These are phyloP conservation scores for Mellivora capensis DNA, from an alignment of 2,113 vertebrate species.

Conservation along the genomic window DNA sequence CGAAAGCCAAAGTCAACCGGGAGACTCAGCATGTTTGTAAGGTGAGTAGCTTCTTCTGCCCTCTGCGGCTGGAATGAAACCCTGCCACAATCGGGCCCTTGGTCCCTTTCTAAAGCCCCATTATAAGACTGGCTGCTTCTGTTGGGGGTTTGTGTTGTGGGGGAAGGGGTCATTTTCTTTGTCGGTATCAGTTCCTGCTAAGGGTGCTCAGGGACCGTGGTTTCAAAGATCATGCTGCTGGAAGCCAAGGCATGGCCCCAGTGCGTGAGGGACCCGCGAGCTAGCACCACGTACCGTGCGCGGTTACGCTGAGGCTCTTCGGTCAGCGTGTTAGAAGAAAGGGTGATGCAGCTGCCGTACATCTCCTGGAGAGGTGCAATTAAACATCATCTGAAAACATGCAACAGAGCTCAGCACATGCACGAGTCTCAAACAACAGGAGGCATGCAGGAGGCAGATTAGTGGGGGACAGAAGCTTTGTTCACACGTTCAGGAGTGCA, in stretches of 20 bases:
- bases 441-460: constrained; percentile 38
- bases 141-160: background rate
- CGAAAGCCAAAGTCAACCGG: constrained; percentile 70
- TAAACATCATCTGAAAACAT: constrained; percentile 78
- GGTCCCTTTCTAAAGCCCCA: constrained; percentile 71
- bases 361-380: constrained; percentile 80
- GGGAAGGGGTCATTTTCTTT: background rate
- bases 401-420: constrained; percentile 74
- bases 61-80: background rate
- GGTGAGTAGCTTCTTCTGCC: constrained; percentile 26
- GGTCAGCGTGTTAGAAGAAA: constrained; percentile 78
- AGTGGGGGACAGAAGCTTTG: background rate
- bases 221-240: constrained; percentile 63
- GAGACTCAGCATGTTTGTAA: constrained; percentile 61
- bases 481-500: background rate
- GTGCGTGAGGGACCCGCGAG: background rate
- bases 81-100: constrained; percentile 23
- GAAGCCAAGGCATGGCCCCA: constrained; percentile 27
- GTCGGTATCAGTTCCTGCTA: background rate
- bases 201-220: background rate
- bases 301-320: constrained; percentile 78
- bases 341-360: constrained; percentile 77
- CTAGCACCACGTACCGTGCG: constrained; percentile 82
- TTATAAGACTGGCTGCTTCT: constrained; percentile 31
- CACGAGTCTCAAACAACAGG: background rate